Conservation (phyloP, 2,888 invertebrate genomes). For the Baronia brevicornis region DNA sequence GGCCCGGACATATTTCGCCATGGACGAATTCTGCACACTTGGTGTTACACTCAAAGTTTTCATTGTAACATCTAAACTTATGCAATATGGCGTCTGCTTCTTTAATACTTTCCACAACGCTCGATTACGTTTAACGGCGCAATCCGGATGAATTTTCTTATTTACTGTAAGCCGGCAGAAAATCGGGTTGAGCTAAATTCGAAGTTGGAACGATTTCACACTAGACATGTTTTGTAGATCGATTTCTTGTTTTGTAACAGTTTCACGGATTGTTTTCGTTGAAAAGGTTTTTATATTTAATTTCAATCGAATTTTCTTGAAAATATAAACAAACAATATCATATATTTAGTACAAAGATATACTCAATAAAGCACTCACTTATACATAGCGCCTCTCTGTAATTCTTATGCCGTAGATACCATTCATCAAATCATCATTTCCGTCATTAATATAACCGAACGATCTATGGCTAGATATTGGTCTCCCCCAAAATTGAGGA, state of each 20-base stretch:
- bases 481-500: too few relatives aligned
- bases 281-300: too few relatives aligned
- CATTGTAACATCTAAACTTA: conserved; percentile 73
- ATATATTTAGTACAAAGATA: too few relatives aligned
- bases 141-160: conserved; percentile 69
- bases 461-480: too few relatives aligned
- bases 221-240: conserved; percentile 49
- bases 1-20: conserved; percentile 47
- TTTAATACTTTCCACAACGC: conserved; percentile 72
- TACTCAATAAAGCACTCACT: too few relatives aligned
- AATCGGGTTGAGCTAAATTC: conserved; percentile 46
- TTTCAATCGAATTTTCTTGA: too few relatives aligned
- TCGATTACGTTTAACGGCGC: conserved; percentile 72
- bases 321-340: too few relatives aligned
- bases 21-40: conserved; percentile 64
- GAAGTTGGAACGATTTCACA: conserved; percentile 53
- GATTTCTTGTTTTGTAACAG: conserved; percentile 35
- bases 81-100: conserved; percentile 71
- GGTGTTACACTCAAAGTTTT: conserved; percentile 64
- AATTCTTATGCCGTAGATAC: too few relatives aligned
- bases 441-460: too few relatives aligned
- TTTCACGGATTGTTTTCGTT: too few relatives aligned
- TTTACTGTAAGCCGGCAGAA: conserved; percentile 65
- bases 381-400: too few relatives aligned
- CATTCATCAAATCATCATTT: too few relatives aligned